Percentiles rank a stretch among this genome's conserved stretches.
Evolutionary conservation across 2,888 invertebrate species (phyloP).

Genomic region (Minunthozetes semirufus): DNA sequence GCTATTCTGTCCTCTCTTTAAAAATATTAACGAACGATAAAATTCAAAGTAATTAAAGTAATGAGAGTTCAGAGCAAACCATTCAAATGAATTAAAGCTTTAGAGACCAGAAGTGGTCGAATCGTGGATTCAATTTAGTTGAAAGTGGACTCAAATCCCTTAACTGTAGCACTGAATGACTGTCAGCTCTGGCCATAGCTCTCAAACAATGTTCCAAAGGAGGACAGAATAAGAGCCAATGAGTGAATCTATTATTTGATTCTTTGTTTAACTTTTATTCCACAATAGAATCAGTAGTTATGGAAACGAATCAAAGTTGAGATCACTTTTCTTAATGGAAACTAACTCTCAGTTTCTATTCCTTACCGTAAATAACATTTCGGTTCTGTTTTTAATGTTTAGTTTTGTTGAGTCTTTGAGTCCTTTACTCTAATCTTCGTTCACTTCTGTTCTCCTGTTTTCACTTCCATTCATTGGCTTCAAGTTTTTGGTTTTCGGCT

Average conservation of each 20-base stretch:
- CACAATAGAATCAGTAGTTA: background rate
- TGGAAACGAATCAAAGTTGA: background rate
- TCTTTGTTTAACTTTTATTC: background rate
- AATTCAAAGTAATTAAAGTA: no score
- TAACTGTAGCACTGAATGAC: background rate
- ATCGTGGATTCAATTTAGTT: background rate
- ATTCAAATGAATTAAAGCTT: background rate
- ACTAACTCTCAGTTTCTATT: background rate
- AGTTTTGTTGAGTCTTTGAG: background rate
- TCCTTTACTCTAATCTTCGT: background rate
- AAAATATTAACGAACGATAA: no score
- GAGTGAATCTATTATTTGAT: background rate
- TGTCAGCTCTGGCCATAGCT: background rate
- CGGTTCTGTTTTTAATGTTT: background rate
- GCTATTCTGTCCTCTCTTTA: no score
- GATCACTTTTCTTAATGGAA: constrained; percentile 2
- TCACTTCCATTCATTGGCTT: background rate
- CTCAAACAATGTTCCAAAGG: background rate
- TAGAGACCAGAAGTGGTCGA: background rate
- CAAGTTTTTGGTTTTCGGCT: background rate
- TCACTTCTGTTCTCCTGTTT: background rate
- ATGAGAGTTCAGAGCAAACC: background rate
- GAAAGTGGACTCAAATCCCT: background rate
- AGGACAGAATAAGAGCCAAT: background rate
- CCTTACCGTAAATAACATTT: background rate